Evolutionary conservation across 2,113 vertebrate species (phyloP), one percentile per base, ranked within the genome.

Genomic region (Triplophysa siluroides): DNA sequence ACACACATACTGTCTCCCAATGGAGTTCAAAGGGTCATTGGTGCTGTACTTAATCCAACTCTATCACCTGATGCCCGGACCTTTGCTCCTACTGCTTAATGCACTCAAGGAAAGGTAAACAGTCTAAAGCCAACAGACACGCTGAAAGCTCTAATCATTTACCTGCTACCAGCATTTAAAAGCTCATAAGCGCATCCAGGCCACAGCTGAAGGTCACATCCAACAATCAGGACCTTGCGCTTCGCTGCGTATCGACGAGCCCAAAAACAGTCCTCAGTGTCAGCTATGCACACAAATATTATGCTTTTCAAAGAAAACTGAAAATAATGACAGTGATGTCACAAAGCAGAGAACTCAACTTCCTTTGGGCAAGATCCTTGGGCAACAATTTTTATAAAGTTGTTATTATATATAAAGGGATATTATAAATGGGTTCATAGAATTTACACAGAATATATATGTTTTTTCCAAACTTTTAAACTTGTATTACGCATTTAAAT

Each of bases 61-160:
- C 19, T 11, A 80, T 81, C 80, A 66, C 79, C 79, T 81, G 79
- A 69, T 62, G 54, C 8, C 24, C 12, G 56, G 58, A 74, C 82
- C 84, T 81, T 78, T 85, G 81, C 75, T 62, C 83, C 47, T 24
- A 24, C 58, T 66, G 13, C 63, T 26, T 29, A 21, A 58, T 24
- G 24, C 47, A 29, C 26, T 61, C 16, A 62, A 66, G 45, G 47
- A 78, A 78, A 76, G 21, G 67, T 60, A 81, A 78, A 85, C 50
- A 78, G 21, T 38, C 24, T 67, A 33, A 68, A 77, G 29, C 41
- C 33, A 19, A 70, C 65, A 7, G 66, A 70, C 54, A 58, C 16
- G 24, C 54, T 63, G 24, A 76, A 64, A 76, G 62, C 62, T 85
- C 83, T 81, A 82, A 76, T 83, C 85, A 84, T 84, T 82, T 21